A percentile compares a stretch with the other conserved stretches of the same genome.
These are phyloP conservation scores for Ceriagrion tenellum DNA, from an alignment of 2,888 invertebrate genomes.

Conservation along the genomic window DNA sequence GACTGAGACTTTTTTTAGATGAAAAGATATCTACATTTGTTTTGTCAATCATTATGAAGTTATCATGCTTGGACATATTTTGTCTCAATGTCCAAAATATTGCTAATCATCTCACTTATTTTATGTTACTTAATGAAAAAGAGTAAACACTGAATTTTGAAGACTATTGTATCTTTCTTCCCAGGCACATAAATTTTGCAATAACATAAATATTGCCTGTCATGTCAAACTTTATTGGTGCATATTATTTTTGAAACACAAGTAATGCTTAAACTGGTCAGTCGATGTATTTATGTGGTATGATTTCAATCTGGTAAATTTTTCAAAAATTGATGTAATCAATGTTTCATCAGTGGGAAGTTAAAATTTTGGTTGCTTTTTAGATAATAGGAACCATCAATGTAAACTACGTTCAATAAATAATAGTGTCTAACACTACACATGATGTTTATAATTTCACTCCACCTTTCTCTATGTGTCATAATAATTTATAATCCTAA, in stretches of 20 bases:
- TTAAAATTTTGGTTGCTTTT: conserved; percentile 65
- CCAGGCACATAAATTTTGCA: neutral
- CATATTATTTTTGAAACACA: neutral
- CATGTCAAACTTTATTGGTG: neutral
- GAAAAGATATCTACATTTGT: neutral
- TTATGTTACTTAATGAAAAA: neutral
- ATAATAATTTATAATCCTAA: too few species aligned
- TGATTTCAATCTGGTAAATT: conserved; percentile 29
- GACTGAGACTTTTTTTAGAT: conserved; percentile 42
- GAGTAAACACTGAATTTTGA: neutral
- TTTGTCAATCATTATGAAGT: neutral
- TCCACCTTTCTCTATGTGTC: too few species aligned
- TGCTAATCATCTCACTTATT: neutral
- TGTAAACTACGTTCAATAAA: conserved; percentile 66
- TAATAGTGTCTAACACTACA: conserved; percentile 58
- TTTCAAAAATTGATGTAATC: conserved; percentile 65
- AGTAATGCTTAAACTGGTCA: conserved; percentile 3
- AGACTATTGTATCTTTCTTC: neutral
- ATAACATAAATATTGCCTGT: neutral
- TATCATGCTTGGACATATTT: neutral
- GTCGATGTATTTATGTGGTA: conserved; percentile 20
- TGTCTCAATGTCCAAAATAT: neutral
- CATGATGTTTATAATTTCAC: neutral
- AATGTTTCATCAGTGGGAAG: conserved; percentile 66
- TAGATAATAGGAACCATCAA: conserved; percentile 64